These are phyloP conservation scores for Chelon auratus DNA, from an alignment of 2,797 vertebrate species.

Conservation along the genomic window DNA sequence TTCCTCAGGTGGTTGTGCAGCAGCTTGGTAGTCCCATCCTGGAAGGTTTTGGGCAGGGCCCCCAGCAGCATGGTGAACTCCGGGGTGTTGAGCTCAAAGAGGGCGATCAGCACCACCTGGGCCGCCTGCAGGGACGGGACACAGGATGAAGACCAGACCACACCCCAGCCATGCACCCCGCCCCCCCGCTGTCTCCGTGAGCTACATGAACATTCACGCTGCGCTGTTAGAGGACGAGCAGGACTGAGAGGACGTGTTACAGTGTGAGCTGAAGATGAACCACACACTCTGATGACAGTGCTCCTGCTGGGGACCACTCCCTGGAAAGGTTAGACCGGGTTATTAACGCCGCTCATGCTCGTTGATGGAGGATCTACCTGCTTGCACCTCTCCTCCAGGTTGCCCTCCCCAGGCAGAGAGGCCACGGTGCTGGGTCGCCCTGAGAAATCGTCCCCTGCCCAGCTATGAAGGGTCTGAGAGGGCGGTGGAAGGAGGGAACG, in stretches of 20 bases:
- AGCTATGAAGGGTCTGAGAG: slow-evolving; percentile 89
- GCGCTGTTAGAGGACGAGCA: too few relatives aligned
- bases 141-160: slow-evolving; percentile 30
- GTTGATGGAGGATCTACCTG: slow-evolving; percentile 88
- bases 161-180: neutral
- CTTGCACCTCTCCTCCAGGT: slow-evolving; percentile 95
- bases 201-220: too few relatives aligned
- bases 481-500: slow-evolving; percentile 59
- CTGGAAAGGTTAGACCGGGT: slow-evolving; percentile 7
- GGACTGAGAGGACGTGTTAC: too few relatives aligned
- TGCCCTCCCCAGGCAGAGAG: slow-evolving; percentile 90
- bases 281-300: too few relatives aligned
- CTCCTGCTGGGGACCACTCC: too few relatives aligned
- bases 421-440: slow-evolving; percentile 87
- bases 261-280: too few relatives aligned
- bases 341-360: slow-evolving; percentile 32
- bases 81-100: slow-evolving; percentile 96
- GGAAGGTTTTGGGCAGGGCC: slow-evolving; percentile 97
- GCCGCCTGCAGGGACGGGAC: slow-evolving; percentile 85
- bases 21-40: slow-evolving; percentile 97
- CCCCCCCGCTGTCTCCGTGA: too few relatives aligned
- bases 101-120: slow-evolving; percentile 93
- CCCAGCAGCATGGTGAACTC: slow-evolving; percentile 98
- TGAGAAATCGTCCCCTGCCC: slow-evolving; percentile 89
- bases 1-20: slow-evolving; percentile 96